Evolutionary conservation across 2,113 vertebrate genomes (phyloP).

Genomic region (Athene cunicularia): DNA sequence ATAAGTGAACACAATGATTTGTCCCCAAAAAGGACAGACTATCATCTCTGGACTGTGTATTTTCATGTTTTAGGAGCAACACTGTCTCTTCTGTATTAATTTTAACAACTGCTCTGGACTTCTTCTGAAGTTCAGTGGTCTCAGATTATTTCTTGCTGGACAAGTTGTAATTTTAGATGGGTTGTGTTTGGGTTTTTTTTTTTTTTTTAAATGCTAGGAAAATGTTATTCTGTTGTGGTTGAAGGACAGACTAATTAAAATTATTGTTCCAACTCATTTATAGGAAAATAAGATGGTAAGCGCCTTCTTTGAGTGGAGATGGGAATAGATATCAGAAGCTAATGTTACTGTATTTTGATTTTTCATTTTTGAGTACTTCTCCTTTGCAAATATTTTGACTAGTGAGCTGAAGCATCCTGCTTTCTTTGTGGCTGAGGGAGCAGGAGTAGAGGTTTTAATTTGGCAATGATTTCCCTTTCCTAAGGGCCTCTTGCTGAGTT

Average conservation of each 20-base stretch:
- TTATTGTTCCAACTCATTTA: background rate
- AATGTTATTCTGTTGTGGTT: slow-evolving; percentile 21
- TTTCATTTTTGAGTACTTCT: background rate
- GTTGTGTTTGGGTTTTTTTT: background rate
- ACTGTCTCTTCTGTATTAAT: background rate
- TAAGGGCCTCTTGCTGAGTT: background rate
- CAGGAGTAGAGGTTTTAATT: background rate
- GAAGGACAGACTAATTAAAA: slow-evolving; percentile 12
- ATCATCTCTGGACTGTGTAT: background rate
- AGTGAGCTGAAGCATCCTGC: background rate
- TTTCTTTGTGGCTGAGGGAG: slow-evolving; percentile 1
- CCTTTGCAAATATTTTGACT: background rate
- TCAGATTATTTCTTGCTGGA: slow-evolving; percentile 19
- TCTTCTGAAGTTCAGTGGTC: background rate
- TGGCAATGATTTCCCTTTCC: slow-evolving; percentile 25
- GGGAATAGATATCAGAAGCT: background rate
- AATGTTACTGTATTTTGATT: background rate
- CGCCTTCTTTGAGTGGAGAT: background rate
- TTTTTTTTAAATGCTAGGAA: background rate
- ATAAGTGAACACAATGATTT: background rate
- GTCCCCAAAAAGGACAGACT: background rate
- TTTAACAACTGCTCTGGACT: background rate
- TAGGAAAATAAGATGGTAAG: background rate
- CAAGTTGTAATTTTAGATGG: background rate
- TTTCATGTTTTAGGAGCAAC: background rate